phyloP scores from a whole-genome alignment of 2,113 vertebrate genomes.

The Platichthys stellatus region DNA sequence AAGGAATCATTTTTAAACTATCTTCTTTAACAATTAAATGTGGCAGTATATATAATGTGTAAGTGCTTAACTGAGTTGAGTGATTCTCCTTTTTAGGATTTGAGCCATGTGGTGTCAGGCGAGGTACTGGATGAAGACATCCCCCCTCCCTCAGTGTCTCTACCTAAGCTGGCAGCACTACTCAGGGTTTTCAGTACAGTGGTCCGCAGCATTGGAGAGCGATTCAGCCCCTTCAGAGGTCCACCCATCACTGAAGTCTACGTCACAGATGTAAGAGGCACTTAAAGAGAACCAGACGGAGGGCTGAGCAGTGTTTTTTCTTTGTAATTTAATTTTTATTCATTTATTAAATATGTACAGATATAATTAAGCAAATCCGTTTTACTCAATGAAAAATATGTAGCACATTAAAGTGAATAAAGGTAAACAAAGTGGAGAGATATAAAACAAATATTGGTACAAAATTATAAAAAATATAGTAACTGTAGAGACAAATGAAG shows the following conservation, averaged over 20 bases:
- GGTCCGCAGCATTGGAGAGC: slow-evolving; percentile 96
- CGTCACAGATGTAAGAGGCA: slow-evolving; percentile 90
- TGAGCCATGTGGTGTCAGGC: slow-evolving; percentile 92
- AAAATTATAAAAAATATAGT: no score
- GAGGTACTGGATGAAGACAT: slow-evolving; percentile 93
- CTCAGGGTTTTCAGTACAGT: slow-evolving; percentile 97
- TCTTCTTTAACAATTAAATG: no score
- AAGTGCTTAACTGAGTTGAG: neutral
- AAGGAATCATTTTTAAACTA: no score
- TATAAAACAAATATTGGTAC: no score
- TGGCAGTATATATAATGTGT: neutral
- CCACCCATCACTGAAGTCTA: slow-evolving; percentile 95
- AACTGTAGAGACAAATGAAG: no score
- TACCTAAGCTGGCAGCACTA: slow-evolving; percentile 95
- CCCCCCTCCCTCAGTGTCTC: slow-evolving; percentile 94
- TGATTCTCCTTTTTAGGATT: slow-evolving; percentile 83
- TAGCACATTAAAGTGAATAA: no score
- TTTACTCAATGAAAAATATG: no score
- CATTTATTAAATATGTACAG: neutral
- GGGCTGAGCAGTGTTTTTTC: neutral
- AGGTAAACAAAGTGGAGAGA: no score
- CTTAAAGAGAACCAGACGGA: neutral
- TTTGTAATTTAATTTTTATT: neutral
- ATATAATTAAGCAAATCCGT: no score
- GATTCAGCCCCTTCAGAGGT: slow-evolving; percentile 94